These are phyloP conservation scores for Pelochelys cantorii DNA, from an alignment of 2,797 vertebrate species.

Conservation along the genomic window DNA sequence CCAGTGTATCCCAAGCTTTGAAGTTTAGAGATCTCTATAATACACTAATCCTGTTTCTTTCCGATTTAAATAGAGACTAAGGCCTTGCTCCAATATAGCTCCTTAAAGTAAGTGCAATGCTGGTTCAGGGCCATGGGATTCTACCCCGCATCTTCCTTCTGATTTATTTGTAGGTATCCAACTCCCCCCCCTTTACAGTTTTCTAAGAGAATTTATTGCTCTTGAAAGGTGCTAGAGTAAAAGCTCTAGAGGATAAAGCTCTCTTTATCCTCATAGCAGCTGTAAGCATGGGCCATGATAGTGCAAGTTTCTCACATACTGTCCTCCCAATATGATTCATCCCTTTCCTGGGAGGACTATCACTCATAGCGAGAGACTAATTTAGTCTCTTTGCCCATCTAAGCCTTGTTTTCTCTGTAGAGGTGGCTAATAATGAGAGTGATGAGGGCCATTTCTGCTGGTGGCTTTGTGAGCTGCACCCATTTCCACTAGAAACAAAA, in stretches of 20 bases:
- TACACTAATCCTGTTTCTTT: slow-evolving; percentile 16
- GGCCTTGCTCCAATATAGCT: slow-evolving; percentile 31
- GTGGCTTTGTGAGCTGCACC: neutral
- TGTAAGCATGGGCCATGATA: neutral
- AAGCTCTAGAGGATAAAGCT: neutral
- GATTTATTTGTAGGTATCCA: neutral
- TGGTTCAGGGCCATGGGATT: slow-evolving; percentile 40
- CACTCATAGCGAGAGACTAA: neutral
- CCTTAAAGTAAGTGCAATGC: slow-evolving; percentile 4
- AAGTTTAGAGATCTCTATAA: slow-evolving; percentile 39
- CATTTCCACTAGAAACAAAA: neutral
- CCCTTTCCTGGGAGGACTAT: neutral
- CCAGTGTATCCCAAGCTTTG: slow-evolving; percentile 49
- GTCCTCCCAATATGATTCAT: neutral
- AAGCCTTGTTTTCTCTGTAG: neutral
- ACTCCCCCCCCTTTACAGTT: neutral
- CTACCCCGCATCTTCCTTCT: slow-evolving; percentile 7
- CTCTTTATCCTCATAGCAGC: neutral
- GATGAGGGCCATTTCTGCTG: neutral
- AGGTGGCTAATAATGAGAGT: neutral
- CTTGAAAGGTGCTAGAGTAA: slow-evolving; percentile 34
- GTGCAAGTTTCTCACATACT: slow-evolving; percentile 31
- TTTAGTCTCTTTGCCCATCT: neutral
- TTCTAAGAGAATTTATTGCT: neutral
- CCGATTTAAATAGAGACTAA: slow-evolving; percentile 57